Evolutionary conservation across 1,140 invertebrate species (phyloP).

Genomic region (Lepidurus couesii): DNA sequence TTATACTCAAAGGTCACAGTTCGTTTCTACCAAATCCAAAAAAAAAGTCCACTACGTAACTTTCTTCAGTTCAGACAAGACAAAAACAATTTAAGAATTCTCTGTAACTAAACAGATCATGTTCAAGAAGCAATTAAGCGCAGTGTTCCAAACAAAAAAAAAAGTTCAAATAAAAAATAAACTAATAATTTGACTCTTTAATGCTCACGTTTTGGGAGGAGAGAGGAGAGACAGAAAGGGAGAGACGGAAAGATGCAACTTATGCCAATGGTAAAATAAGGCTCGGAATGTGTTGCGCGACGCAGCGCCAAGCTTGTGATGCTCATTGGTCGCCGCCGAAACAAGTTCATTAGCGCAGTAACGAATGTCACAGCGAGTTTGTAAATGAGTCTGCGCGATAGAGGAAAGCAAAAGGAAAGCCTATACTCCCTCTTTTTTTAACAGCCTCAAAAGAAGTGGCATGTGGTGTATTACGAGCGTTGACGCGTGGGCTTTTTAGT

Average conservation of each 20-base stretch:
- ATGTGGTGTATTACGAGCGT: slow-evolving; percentile 14
- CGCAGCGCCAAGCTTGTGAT: background rate
- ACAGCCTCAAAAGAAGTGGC: background rate
- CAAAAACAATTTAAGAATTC: too few relatives aligned
- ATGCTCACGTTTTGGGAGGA: background rate
- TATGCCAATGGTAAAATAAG: slow-evolving; percentile 11
- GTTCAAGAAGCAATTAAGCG: too few relatives aligned
- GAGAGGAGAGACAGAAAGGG: background rate
- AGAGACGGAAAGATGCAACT: background rate
- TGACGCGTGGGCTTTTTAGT: slow-evolving; percentile 3
- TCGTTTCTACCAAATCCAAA: too few relatives aligned
- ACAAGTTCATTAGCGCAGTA: background rate
- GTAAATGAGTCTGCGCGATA: slow-evolving; percentile 18
- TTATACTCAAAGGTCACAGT: too few relatives aligned
- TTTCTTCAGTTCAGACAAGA: too few relatives aligned
- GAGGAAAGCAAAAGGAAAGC: background rate
- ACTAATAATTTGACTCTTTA: background rate
- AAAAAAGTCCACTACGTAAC: too few relatives aligned
- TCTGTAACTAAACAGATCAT: too few relatives aligned
- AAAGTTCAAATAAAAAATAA: background rate
- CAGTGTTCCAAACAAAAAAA: too few relatives aligned
- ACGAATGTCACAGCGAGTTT: background rate
- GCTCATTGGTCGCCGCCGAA: background rate
- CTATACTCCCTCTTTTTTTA: background rate
- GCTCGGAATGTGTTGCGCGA: background rate